Conservation (phyloP, 2,888 invertebrate species). For the Cyclophora albipunctata region DNA sequence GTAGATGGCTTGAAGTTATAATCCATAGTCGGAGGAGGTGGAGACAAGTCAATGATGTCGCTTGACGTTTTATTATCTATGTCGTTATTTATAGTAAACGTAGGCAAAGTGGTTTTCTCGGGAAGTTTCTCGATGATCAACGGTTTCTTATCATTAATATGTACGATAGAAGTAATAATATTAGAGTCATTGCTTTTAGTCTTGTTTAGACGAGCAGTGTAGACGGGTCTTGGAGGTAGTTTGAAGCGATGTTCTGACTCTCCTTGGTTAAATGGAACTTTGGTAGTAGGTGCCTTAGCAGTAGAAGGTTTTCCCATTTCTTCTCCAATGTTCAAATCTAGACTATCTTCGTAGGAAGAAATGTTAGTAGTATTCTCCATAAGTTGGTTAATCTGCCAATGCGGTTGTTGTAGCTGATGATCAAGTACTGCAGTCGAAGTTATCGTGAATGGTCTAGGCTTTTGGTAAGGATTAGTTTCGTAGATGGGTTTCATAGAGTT, state of each 20-base stretch:
- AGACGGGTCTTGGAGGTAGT: constrained; percentile 37
- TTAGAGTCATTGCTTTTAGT: constrained; percentile 42
- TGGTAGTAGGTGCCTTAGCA: constrained; percentile 28
- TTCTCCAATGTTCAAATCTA: constrained; percentile 65
- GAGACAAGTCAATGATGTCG: constrained; percentile 67
- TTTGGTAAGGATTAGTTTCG: constrained; percentile 39
- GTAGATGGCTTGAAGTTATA: constrained; percentile 60
- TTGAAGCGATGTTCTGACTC: constrained; percentile 36
- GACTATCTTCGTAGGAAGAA: constrained; percentile 59
- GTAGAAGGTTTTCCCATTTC: constrained; percentile 41
- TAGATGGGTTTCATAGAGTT: constrained; percentile 57
- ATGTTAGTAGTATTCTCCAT: constrained; percentile 55
- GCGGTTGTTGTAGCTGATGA: constrained; percentile 65
- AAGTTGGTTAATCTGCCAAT: constrained; percentile 68
- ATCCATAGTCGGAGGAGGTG: constrained; percentile 64
- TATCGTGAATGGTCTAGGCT: constrained; percentile 62
- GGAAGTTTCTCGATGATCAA: constrained; percentile 49
- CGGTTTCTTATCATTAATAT: constrained; percentile 63
- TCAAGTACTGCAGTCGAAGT: constrained; percentile 49
- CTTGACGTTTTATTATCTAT: constrained; percentile 45
- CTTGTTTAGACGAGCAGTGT: constrained; percentile 33
- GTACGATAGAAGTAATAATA: constrained; percentile 68
- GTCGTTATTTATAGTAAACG: constrained; percentile 45
- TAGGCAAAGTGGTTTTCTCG: constrained; percentile 45
- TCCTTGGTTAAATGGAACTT: constrained; percentile 21